These are phyloP conservation scores for Theocolax elegans DNA, from an alignment of 1,140 invertebrate species.

Conservation along the genomic window DNA sequence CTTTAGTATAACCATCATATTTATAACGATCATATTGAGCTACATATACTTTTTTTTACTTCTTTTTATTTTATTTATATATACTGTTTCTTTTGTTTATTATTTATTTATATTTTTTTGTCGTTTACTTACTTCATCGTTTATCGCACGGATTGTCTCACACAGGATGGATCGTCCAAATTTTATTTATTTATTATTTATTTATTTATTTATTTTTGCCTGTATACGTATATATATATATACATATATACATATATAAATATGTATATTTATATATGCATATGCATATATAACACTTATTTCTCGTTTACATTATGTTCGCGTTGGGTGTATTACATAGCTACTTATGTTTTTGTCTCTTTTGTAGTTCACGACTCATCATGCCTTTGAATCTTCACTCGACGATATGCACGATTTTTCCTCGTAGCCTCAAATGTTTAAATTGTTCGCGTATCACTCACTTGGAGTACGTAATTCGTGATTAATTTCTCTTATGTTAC, in stretches of 20 bases:
- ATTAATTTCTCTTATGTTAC: too few species aligned
- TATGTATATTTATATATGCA: conserved; percentile 8
- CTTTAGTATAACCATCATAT: conserved; percentile 21
- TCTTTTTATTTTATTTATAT: not conserved
- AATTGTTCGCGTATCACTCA: too few species aligned
- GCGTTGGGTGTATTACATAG: not conserved
- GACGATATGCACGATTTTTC: too few species aligned
- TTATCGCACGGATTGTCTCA: conserved; percentile 33
- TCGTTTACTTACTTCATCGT: not conserved
- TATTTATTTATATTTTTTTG: not conserved
- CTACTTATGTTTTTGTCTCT: too few species aligned
- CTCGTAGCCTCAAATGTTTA: too few species aligned
- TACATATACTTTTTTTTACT: conserved; percentile 29
- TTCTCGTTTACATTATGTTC: not conserved
- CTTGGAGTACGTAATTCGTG: too few species aligned
- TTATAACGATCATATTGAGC: conserved; percentile 34
- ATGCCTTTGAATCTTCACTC: too few species aligned
- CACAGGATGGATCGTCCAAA: conserved; percentile 32
- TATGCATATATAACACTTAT: not conserved
- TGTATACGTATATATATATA: too few species aligned
- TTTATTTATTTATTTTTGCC: too few species aligned
- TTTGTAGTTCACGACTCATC: not conserved
- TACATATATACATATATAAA: too few species aligned
- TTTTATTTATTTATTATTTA: too few species aligned
- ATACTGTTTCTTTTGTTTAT: not conserved